Conservation (phyloP, 2,113 vertebrate genomes). For the Neogobius melanostomus region DNA sequence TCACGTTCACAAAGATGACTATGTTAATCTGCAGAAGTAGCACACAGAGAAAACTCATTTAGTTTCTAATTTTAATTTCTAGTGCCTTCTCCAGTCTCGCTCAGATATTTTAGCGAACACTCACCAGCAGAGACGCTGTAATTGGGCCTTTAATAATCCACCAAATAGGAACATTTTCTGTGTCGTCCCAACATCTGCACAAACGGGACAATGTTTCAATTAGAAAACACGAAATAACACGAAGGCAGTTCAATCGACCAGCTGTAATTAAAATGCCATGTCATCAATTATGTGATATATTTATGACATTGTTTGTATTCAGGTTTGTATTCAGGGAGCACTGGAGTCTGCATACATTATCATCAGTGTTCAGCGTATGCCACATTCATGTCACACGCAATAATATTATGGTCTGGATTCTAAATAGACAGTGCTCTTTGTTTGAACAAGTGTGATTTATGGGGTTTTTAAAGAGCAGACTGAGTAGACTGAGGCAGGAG, state of each 20-base stretch:
- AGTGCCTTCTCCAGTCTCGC: neutral
- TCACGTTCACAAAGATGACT: constrained; percentile 79
- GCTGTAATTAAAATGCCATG: constrained; percentile 1
- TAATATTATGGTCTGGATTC: neutral
- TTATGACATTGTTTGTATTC: neutral
- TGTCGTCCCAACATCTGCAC: constrained; percentile 80
- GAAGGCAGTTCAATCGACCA: neutral
- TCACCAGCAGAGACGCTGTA: constrained; percentile 75
- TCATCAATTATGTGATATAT: neutral
- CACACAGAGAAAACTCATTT: constrained; percentile 1
- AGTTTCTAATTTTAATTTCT: neutral
- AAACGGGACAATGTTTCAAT: neutral
- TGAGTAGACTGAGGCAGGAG: neutral
- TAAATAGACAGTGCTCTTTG: neutral
- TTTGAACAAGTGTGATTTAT: neutral
- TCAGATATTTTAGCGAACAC: constrained; percentile 23
- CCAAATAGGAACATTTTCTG: constrained; percentile 71
- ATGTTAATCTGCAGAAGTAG: constrained; percentile 71
- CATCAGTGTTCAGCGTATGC: neutral
- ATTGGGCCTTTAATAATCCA: constrained; percentile 82
- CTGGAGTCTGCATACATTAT: neutral
- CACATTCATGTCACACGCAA: neutral
- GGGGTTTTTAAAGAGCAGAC: neutral
- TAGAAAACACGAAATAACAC: neutral
- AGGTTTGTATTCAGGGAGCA: neutral